Evolutionary conservation across 2,888 invertebrate species (phyloP).

Genomic region (Drosophila prolongata): DNA sequence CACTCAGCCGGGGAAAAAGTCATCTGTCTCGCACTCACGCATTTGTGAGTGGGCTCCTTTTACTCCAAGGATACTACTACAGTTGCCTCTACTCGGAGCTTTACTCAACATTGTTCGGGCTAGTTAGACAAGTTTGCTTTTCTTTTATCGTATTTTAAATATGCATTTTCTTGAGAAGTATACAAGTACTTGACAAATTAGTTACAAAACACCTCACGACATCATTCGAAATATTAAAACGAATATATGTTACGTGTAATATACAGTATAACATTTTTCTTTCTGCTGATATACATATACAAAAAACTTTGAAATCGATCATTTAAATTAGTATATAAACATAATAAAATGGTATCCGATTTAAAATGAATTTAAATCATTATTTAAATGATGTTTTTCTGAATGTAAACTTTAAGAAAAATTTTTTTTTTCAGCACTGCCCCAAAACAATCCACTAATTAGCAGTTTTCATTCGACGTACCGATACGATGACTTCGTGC

Average conservation of each 20-base stretch:
- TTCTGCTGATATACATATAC: too few relatives aligned
- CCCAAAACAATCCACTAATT: constrained; percentile 82
- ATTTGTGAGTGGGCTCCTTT: not conserved
- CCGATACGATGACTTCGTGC: constrained; percentile 80
- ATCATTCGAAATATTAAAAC: too few relatives aligned
- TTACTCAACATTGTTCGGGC: not conserved
- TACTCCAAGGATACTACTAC: not conserved
- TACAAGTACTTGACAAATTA: too few relatives aligned
- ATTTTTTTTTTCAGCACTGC: constrained; percentile 68
- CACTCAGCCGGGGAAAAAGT: constrained; percentile 33
- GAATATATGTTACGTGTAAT: too few relatives aligned
- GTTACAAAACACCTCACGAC: too few relatives aligned
- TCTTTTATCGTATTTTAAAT: too few relatives aligned
- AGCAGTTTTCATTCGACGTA: constrained; percentile 81
- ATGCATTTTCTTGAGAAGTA: not conserved
- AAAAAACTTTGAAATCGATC: too few relatives aligned
- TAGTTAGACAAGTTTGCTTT: constrained; percentile 1
- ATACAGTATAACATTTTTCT: too few relatives aligned
- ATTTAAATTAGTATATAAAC: not conserved
- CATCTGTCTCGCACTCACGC: constrained; percentile 5
- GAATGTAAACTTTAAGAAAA: too few relatives aligned
- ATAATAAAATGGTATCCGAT: too few relatives aligned
- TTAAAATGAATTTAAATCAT: too few relatives aligned
- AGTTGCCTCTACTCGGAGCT: not conserved
- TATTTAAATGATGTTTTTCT: too few relatives aligned